Evolutionary conservation across 1,140 invertebrate species (phyloP).

Genomic region (Rhopalosiphum maidis): DNA sequence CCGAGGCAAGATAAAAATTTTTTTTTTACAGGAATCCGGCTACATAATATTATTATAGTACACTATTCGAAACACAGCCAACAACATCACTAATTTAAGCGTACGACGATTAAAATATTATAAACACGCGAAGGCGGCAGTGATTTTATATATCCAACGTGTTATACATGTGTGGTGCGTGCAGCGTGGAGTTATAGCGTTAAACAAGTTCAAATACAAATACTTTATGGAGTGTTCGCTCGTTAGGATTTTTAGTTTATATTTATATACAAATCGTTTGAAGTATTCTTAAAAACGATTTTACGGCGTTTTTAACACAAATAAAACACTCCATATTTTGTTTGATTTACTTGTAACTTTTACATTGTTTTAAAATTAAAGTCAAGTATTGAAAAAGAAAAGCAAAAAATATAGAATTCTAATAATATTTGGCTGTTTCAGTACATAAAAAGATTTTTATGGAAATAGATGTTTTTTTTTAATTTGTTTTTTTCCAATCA

Average conservation of each 20-base stretch:
- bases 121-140: not conserved
- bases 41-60: constrained; percentile 2
- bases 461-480: not conserved
- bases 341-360: not conserved
- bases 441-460: not conserved
- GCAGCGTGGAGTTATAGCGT: not conserved
- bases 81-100: not conserved
- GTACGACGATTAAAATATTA: not conserved
- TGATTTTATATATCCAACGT: not conserved
- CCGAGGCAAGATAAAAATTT: not conserved
- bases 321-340: not conserved
- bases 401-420: not conserved
- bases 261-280: not conserved
- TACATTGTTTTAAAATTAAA: not conserved
- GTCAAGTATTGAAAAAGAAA: not conserved
- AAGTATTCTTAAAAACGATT: constrained; percentile 17
- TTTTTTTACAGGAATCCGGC: not conserved
- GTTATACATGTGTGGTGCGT: not conserved
- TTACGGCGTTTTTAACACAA: not conserved
- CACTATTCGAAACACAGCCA: not conserved
- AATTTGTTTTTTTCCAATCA: not conserved
- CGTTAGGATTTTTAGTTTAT: not conserved
- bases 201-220: constrained; percentile 2
- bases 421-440: not conserved
- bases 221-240: not conserved